Evolutionary conservation across 2,113 vertebrate genomes (phyloP).

Genomic region (Callospermophilus lateralis): DNA sequence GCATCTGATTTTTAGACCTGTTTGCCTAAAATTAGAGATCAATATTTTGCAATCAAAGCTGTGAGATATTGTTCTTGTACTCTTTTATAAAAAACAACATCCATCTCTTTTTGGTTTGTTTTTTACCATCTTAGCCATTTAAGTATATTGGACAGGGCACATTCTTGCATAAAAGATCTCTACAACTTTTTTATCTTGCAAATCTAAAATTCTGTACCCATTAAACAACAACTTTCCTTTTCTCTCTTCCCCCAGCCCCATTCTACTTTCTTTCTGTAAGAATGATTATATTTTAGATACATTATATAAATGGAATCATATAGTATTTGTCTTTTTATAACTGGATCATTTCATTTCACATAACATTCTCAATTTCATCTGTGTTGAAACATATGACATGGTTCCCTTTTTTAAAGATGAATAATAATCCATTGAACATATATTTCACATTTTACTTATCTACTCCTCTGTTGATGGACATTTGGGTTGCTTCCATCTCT

Average conservation of each 20-base stretch:
- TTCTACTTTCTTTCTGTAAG: not conserved
- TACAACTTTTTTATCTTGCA: not conserved
- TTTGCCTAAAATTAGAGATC: constrained; percentile 14
- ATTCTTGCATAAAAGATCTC: not conserved
- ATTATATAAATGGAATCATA: not conserved
- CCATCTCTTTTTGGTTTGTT: not conserved
- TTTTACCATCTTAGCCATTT: not conserved
- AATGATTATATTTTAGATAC: not conserved
- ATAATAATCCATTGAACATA: not conserved
- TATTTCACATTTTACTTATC: not conserved
- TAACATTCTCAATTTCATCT: not conserved
- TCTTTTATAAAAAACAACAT: not conserved
- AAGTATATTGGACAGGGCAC: not conserved
- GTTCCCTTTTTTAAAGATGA: not conserved
- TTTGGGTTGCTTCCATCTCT: not conserved
- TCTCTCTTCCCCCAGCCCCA: fast-evolving
- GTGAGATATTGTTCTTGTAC: not conserved
- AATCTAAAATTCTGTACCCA: not conserved
- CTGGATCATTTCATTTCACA: not conserved
- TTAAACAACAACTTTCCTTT: not conserved
- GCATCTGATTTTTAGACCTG: not conserved
- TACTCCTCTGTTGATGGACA: not conserved
- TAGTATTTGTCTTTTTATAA: not conserved
- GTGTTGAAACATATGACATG: not conserved
- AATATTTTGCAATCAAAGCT: constrained; percentile 7